A percentile compares a stretch with the other conserved stretches of the same genome.
Evolutionary conservation across 1,140 invertebrate genomes (phyloP).

Genomic region (Cyclina sinensis): DNA sequence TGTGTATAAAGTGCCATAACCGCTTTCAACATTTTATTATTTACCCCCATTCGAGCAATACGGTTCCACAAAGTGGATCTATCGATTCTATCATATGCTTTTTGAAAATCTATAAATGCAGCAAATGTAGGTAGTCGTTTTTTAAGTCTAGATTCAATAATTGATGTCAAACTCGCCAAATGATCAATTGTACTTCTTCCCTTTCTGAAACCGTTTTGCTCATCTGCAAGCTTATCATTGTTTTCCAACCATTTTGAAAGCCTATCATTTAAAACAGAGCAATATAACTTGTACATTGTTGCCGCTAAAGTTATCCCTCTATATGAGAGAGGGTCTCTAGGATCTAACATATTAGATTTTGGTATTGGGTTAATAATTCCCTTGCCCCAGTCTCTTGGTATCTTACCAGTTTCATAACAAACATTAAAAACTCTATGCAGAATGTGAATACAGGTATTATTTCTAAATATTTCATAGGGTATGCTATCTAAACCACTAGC

Average conservation of each 20-base stretch:
- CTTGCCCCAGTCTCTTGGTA: constrained; percentile 43
- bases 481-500: constrained; percentile 30
- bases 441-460: constrained; percentile 20
- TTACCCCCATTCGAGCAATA: constrained; percentile 29
- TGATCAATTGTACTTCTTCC: constrained; percentile 9
- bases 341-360: constrained; percentile 45
- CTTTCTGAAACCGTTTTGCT: constrained; percentile 26
- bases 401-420: neutral
- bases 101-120: constrained; percentile 59
- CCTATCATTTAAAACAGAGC: constrained; percentile 56
- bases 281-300: constrained; percentile 38
- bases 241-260: constrained; percentile 44
- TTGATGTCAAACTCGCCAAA: constrained; percentile 8
- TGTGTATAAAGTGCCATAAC: constrained; percentile 34
- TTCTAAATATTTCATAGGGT: constrained; percentile 37
- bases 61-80: constrained; percentile 39
- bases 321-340: constrained; percentile 55
- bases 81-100: constrained; percentile 45
- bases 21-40: constrained; percentile 37
- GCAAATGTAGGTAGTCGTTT: constrained; percentile 26
- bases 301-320: constrained; percentile 54
- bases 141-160: constrained; percentile 41
- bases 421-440: constrained; percentile 50
- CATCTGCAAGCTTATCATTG: neutral
- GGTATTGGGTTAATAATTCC: constrained; percentile 64